Evolutionary conservation across 2,113 vertebrate species (phyloP).

Genomic region (Caranx melampygus): DNA sequence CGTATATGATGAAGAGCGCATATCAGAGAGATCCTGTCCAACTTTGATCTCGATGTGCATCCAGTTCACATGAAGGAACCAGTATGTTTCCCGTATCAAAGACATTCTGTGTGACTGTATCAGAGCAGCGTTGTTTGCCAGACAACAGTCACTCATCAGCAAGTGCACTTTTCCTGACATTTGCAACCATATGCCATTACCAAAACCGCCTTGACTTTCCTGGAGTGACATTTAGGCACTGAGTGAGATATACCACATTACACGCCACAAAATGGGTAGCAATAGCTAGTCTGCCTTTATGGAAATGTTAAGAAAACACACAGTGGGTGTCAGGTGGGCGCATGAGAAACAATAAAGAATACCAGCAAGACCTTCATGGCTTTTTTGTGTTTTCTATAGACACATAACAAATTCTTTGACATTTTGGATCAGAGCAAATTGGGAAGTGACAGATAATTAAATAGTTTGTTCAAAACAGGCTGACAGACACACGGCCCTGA

Average conservation of each 20-base stretch:
- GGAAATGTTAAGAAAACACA: constrained; percentile 64
- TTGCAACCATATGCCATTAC: constrained; percentile 77
- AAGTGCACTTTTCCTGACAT: constrained; percentile 76
- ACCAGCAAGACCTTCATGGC: not conserved
- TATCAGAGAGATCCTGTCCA: constrained; percentile 1
- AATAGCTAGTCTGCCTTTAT: constrained; percentile 60
- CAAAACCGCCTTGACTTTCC: constrained; percentile 70
- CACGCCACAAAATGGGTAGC: constrained; percentile 61
- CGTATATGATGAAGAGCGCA: constrained; percentile 17
- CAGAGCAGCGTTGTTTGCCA: constrained; percentile 45
- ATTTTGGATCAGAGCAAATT: not conserved
- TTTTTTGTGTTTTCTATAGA: not conserved
- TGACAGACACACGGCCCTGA: not conserved
- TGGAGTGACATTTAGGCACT: constrained; percentile 76
- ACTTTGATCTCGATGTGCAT: constrained; percentile 47
- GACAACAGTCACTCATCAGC: constrained; percentile 70
- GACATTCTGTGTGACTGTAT: constrained; percentile 24
- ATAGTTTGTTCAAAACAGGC: not conserved
- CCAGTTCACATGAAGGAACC: constrained; percentile 30
- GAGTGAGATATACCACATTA: constrained; percentile 73
- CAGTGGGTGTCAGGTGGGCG: not conserved
- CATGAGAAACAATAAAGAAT: not conserved
- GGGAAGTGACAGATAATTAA: not conserved
- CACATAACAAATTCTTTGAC: not conserved
- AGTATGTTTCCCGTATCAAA: constrained; percentile 59